Conservation (phyloP, 2,888 invertebrate species). For the Eumacrocentrus americanus region DNA sequence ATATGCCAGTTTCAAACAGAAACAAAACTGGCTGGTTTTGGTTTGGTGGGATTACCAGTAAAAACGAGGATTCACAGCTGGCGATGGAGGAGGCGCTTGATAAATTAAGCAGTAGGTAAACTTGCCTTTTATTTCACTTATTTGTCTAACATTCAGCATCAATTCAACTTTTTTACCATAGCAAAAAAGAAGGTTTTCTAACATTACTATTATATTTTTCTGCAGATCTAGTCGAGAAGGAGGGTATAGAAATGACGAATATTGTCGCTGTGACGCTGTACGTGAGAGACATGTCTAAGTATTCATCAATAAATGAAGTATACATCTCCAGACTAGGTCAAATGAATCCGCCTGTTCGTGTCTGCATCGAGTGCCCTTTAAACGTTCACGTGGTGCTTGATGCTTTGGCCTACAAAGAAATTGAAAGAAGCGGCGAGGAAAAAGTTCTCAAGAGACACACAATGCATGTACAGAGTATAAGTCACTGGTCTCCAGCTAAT, state of each 20-base stretch:
- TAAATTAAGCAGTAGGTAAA: slow-evolving; percentile 80
- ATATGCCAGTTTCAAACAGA: slow-evolving; percentile 69
- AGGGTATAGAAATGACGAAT: slow-evolving; percentile 63
- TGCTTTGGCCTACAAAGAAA: slow-evolving; percentile 70
- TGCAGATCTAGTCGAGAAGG: slow-evolving; percentile 54
- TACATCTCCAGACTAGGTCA: slow-evolving; percentile 78
- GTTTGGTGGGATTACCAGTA: slow-evolving; percentile 80
- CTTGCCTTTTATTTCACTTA: slow-evolving; percentile 42
- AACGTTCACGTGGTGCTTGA: slow-evolving; percentile 79
- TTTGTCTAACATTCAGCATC: background rate
- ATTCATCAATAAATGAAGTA: slow-evolving; percentile 76
- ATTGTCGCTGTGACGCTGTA: slow-evolving; percentile 85
- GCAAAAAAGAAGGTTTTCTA: background rate
- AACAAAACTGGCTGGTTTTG: slow-evolving; percentile 84
- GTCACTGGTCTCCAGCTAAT: slow-evolving; percentile 98
- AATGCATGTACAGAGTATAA: slow-evolving; percentile 94
- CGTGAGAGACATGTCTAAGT: slow-evolving; percentile 82
- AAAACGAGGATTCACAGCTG: slow-evolving; percentile 68
- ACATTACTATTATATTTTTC: slow-evolving; percentile 10
- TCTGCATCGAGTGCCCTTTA: slow-evolving; percentile 83
- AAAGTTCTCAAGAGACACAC: slow-evolving; percentile 67
- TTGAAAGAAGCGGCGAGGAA: slow-evolving; percentile 46
- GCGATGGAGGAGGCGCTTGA: slow-evolving; percentile 76
- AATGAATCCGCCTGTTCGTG: slow-evolving; percentile 83
- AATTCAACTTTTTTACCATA: background rate